Evolutionary conservation across 2,113 vertebrate species (phyloP).

Genomic region (Ovis canadensis): DNA sequence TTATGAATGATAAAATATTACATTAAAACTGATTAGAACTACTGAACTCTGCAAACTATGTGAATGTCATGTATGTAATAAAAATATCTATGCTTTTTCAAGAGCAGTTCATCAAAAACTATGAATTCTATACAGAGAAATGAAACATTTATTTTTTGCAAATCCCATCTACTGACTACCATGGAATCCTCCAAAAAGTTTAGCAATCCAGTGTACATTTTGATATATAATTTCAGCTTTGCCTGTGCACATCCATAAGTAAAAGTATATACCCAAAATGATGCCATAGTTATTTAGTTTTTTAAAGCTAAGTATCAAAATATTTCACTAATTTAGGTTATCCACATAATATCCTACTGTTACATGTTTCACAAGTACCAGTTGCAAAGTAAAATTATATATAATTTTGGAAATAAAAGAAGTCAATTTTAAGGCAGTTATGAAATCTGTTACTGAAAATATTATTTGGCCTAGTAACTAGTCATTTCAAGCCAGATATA

Average conservation of each 20-base stretch:
- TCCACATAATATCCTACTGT: neutral
- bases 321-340: neutral
- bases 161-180: neutral
- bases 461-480: neutral
- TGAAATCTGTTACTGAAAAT: neutral
- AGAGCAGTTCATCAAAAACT: neutral
- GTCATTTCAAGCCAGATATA: neutral
- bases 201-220: neutral
- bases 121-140: fast-evolving
- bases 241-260: neutral
- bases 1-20: neutral
- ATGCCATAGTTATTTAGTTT: neutral
- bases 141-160: neutral
- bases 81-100: neutral
- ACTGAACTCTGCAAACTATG: neutral
- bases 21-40: neutral
- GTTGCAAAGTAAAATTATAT: neutral
- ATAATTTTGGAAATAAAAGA: neutral
- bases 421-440: neutral
- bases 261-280: neutral
- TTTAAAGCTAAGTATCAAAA: neutral
- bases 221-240: neutral
- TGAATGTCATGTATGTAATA: neutral
- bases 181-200: neutral
- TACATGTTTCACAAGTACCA: neutral